Base-by-base conservation (phyloP, 53 echinoderm and acorn worm species). In the Patiria pectinifera region DNA sequence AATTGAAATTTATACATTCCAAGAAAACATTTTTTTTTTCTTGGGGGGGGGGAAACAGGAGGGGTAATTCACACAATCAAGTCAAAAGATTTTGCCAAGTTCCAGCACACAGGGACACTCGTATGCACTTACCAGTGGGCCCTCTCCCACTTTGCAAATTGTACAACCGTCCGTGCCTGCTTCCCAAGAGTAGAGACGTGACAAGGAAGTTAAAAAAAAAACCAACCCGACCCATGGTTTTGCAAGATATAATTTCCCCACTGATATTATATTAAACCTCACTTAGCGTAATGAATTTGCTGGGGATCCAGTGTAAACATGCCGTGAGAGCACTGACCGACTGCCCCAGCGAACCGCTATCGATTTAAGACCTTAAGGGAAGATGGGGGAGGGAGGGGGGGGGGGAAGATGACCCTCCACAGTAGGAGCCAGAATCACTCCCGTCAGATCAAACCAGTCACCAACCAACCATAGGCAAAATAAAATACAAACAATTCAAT, bases 271-370 rank as follows among this genome's bases (percentile, higher is more conserved):
- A 90, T 90, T 81, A 90, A 90, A 80, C 60, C 80, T 80, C 90
- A 90, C 90, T 90, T 90, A 90, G 77, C 13, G 62, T 90, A 90
- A 90, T 90, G 90, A 90, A 90, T 90, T 48, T 62, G 84, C 25
- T 35, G 78, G 44, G 84, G 19, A 21, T 25, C 45, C 80, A 61
- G 44, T 21, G 59, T 89, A 59, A 89, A 89, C 89, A 89, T 48
- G 58, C 79, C 61, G 58, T 19, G n/a, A 80, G 80, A 89, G 78
- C 89, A 89, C 9, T 89, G 80, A 89, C 89, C 89, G 69, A 45
- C 62, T 61, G 86, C 58, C 46, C 71, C 12, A 86, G 74, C 49
- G 0, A 72, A 23, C 62, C 62, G 35, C 82, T 82, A 66, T 84
- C 44, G 44, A 84, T 90, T 80, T 63, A 90, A 90, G 80, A 66